Conservation (phyloP, 2,888 invertebrate species). For the Caenorhabditis panamensis region DNA sequence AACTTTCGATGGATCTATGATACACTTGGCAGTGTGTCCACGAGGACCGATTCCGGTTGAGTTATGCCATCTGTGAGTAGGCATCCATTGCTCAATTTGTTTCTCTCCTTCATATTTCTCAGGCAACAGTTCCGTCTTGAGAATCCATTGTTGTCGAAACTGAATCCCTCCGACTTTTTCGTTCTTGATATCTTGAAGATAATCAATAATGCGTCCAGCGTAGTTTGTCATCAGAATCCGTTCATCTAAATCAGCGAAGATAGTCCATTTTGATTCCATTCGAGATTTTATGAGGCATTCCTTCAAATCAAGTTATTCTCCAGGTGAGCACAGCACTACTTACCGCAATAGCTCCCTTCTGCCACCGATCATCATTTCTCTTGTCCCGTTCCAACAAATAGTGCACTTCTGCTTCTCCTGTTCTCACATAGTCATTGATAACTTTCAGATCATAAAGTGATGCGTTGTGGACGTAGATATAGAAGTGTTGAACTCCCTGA, state of each 20-base stretch:
- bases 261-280: slow-evolving; percentile 35
- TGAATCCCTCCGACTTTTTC: slow-evolving; percentile 23
- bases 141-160: slow-evolving; percentile 53
- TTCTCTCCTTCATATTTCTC: slow-evolving; percentile 23
- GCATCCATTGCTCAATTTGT: slow-evolving; percentile 43
- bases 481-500: slow-evolving; percentile 46
- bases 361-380: slow-evolving; percentile 27
- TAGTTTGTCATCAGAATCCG: slow-evolving; percentile 25
- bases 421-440: slow-evolving; percentile 42
- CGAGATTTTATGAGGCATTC: slow-evolving; percentile 20
- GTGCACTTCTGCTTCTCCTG: slow-evolving; percentile 41
- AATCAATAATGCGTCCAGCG: slow-evolving; percentile 29
- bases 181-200: slow-evolving; percentile 13
- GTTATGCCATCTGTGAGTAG: slow-evolving; percentile 52
- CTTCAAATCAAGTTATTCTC: too few relatives aligned
- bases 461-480: slow-evolving; percentile 27
- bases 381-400: slow-evolving; percentile 23
- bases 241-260: slow-evolving; percentile 33
- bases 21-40: slow-evolving; percentile 51
- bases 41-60: slow-evolving; percentile 16
- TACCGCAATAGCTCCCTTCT: slow-evolving; percentile 11
- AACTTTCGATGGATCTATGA: slow-evolving; percentile 35
- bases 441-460: slow-evolving; percentile 22
- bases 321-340: too few relatives aligned
- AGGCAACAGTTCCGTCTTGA: slow-evolving; percentile 50